Base-by-base conservation (phyloP, 2,113 vertebrate genomes). In the Corythoichthys haematopterus region DNA sequence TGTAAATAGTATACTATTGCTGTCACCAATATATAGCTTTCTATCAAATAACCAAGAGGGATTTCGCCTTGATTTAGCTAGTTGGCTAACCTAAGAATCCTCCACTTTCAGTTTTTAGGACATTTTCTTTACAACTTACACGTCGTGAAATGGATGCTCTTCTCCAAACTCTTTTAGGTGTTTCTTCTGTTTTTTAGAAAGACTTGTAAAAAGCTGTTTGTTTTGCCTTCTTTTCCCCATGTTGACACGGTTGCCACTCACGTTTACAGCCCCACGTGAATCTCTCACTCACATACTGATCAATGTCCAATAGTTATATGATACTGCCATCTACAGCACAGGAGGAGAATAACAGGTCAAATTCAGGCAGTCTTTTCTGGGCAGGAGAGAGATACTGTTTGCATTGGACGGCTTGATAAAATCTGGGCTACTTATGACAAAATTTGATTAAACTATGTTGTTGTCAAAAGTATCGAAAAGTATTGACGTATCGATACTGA, bases 121-220 rank as follows among this genome's bases (percentile, higher is more conserved):
- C 38, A 3, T 3, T 20, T 5, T 0, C 0, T 61, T 9, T 3
- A 0, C 7, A 35, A 65, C 93, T 85, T 81, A 97, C 97, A 77
- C 75, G 64, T 99, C 95, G 11, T 94, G 82, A 65, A 95, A 95
- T 0, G 96, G 97, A 65, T 99, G 97, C 74, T 95, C 89, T 86
- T 98, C 96, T 82, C 96, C 97, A 70, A 96, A 98, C 12, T 97
- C 95, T 72, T 92, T 89, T 2, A 99, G 81, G 11, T 98, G 96
- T 73, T 92, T 93, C 88, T 93, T 97, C 80, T 96, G 95, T 80
- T 92, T 95, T 80, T 96, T 98, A 35, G 87, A 93, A 71, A 99
- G 84, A 66, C 15, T 65, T 0, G 62, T 88, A 45, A 94, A 74
- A 69, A 91, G 47, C n/a, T 80, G 84, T 2, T 82, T 90, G 38